phyloP scores from a whole-genome alignment of 2,113 vertebrate species.

The Rana temporaria region DNA sequence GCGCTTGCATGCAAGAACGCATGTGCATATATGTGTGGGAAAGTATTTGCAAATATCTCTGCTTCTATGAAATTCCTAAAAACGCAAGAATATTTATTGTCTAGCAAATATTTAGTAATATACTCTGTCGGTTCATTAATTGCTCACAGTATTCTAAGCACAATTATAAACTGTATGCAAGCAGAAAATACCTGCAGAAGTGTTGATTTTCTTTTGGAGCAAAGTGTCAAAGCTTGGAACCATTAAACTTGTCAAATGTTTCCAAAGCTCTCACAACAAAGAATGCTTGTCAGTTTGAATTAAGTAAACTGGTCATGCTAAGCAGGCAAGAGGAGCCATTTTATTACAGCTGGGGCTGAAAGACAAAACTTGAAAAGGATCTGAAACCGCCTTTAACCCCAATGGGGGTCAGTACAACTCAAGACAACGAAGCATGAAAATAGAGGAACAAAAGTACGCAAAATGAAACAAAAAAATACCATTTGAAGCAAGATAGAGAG shows the following conservation, averaged over 20 bases:
- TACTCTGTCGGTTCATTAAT: not conserved
- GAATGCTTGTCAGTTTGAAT: constrained; percentile 47
- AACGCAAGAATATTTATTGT: too few relatives aligned
- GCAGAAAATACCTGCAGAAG: constrained; percentile 15
- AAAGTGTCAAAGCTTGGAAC: constrained; percentile 30
- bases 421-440: constrained; percentile 18
- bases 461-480: constrained; percentile 3
- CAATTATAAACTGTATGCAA: not conserved
- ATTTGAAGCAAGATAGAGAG: not conserved
- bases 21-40: too few relatives aligned
- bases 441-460: not conserved
- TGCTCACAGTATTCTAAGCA: not conserved
- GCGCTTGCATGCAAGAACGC: too few relatives aligned
- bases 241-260: constrained; percentile 34
- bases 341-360: constrained; percentile 19
- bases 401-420: constrained; percentile 19
- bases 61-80: too few relatives aligned
- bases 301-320: constrained; percentile 19
- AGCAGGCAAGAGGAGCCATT: constrained; percentile 31
- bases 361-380: constrained; percentile 33
- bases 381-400: constrained; percentile 40
- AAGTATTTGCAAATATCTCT: too few relatives aligned
- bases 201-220: not conserved
- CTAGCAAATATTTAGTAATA: not conserved
- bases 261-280: constrained; percentile 31